Evolutionary conservation across 2,888 invertebrate genomes (phyloP), one percentile per base, ranked within the genome.

Genomic region (Cabera pusaria): DNA sequence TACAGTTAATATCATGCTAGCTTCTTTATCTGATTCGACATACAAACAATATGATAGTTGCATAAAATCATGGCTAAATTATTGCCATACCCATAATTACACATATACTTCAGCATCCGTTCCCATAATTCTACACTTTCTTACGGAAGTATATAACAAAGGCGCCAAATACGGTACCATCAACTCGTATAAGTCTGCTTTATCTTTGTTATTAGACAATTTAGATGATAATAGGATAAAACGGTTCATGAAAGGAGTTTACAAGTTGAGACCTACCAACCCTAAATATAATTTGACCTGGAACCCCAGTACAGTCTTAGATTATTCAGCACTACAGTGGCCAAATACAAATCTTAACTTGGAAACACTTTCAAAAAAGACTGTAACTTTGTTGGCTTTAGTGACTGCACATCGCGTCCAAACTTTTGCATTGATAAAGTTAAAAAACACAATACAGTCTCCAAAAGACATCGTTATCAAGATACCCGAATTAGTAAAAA

Each of bases 191-290:
- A 39, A 23, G 25, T 37, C 41, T 5, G 41, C 44, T 1, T 23
- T 42, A 6, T 27, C 20, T 3, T 26, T 47, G 5, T 1, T 38
- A 1, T 6, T 38, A 12, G n/a, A 17, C 6, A 31, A 11, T 14
- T 17, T 23, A 3, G 8, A 43, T 18, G 34, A 40, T 24, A 12
- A 37, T 8, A 7, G 12, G 18, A 5, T 44, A 5, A 21, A 27
- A 18, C 29, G 34, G 1, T 48, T 48, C 19, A 37, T 40, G 12
- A 44, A 40, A 26, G 43, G 42, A 9, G n/a, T n/a, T n/a, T n/a
- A n/a, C n/a, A n/a, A n/a, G n/a, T n/a, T n/a, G n/a, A n/a, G n/a
- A n/a, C n/a, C n/a, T n/a, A n/a, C n/a, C n/a, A n/a, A n/a, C n/a
- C 39, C 47, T 4, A 31, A 20, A 11, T 47, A 39, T 17, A 19